phyloP scores from a whole-genome alignment of 2,113 vertebrate species.

The Sylvilagus bachmani region DNA sequence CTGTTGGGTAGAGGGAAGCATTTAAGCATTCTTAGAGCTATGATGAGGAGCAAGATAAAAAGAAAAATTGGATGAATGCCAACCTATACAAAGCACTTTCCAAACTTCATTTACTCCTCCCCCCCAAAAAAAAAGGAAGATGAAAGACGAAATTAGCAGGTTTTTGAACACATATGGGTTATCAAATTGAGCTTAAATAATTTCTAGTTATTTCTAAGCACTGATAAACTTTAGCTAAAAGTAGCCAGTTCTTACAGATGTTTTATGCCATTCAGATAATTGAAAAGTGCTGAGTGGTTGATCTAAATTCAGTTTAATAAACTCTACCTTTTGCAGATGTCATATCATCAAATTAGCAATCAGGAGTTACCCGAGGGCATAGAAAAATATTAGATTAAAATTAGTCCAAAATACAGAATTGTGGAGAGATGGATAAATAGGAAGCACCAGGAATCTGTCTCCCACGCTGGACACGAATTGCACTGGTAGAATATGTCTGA shows the following conservation, averaged over 20 bases:
- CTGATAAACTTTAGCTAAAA: slow-evolving; percentile 10
- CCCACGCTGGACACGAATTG: background rate
- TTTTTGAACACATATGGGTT: background rate
- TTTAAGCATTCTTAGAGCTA: slow-evolving; percentile 24
- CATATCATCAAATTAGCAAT: background rate
- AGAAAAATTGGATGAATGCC: background rate
- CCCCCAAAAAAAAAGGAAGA: background rate
- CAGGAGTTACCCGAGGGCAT: background rate
- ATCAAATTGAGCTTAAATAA: background rate
- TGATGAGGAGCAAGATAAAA: slow-evolving; percentile 3
- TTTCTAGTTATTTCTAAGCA: background rate
- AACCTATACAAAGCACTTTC: background rate
- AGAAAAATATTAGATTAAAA: background rate
- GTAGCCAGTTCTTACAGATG: slow-evolving; percentile 11
- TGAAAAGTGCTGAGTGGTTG: background rate
- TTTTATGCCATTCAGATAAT: background rate
- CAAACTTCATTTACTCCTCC: background rate
- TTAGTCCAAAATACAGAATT: background rate
- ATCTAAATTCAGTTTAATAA: slow-evolving; percentile 1
- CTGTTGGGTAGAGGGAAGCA: background rate
- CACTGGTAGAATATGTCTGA: background rate
- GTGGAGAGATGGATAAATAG: background rate
- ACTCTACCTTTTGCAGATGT: background rate
- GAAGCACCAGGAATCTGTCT: background rate
- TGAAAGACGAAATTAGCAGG: background rate